Base-by-base conservation (phyloP, 2,113 vertebrate genomes). In the Salvator merianae region DNA sequence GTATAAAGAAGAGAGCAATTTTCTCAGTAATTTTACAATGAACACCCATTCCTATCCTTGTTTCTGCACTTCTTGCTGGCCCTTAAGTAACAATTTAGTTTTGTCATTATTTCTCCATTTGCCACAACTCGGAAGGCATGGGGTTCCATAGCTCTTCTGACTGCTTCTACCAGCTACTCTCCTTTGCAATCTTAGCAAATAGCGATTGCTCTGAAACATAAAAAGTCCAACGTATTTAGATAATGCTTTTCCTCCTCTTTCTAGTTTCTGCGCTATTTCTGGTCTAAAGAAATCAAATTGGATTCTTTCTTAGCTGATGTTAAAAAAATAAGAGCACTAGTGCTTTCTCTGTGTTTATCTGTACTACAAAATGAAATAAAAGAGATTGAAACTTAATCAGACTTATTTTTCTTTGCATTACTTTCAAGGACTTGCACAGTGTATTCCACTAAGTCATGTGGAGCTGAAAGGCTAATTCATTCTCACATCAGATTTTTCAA, bases 111-210 rank as follows among this genome's bases (percentile, higher is more conserved):
- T 1, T 70, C 59, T 32, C 59, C 82, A 20, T 77, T 81, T 83
- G 63, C 79, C 70, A 59, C 14, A 55, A 18, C n/a, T 14, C 6
- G 28, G 63, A 38, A 0, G 5, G 53, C 66, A 36, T 50, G 40
- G 6, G 40, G 69, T 59, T 77, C 82, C 69, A 4, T 16, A 47
- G 12, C 70, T 43, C 89, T 88, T 85, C 82, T 75, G 88, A 30
- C 88, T 18, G 7, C 1, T 16, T 50, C 20, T 14, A 55, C 38
- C 22, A 72, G 70, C 1, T 73, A 79, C 30, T 24, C 62, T 5
- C 78, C 73, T 40, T 28, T 83, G 79, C 76, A 91, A 92, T 76
- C 90, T 65, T 89, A 90, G 78, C 78, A 63, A 90, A 91, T 85
- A 81, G 12, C 28, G 50, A 80, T 88, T 91, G 87, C 87, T 81